Evolutionary conservation across 2,113 vertebrate species (phyloP).

Genomic region (Pomatostomus ruficeps): DNA sequence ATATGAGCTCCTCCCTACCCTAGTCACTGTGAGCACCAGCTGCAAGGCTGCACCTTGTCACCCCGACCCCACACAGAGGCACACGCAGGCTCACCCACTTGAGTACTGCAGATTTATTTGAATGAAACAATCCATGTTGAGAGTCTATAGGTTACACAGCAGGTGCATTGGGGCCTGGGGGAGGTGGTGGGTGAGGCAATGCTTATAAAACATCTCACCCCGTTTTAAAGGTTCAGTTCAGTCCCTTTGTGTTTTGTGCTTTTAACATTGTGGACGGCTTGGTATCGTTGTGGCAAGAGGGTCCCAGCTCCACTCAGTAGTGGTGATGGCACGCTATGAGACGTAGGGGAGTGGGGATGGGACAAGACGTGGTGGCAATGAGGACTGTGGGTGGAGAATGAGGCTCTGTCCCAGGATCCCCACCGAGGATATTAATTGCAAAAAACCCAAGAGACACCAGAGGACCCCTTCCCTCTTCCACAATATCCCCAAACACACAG

Average conservation of each 20-base stretch:
- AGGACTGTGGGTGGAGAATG: background rate
- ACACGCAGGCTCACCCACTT: slow-evolving; percentile 11
- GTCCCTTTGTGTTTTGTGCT: slow-evolving; percentile 63
- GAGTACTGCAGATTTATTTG: slow-evolving; percentile 69
- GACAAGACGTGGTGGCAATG: background rate
- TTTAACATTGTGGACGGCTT: background rate
- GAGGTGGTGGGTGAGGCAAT: background rate
- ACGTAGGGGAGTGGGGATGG: background rate
- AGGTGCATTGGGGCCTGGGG: background rate
- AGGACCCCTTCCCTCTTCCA: background rate
- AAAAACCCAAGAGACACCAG: background rate
- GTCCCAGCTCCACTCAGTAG: background rate
- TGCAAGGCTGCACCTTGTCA: background rate
- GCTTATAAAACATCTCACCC: slow-evolving; percentile 58
- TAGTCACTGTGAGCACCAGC: background rate
- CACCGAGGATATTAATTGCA: background rate
- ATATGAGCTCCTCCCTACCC: background rate
- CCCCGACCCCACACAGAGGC: background rate
- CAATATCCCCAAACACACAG: background rate
- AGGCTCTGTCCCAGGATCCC: background rate
- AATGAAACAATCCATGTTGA: slow-evolving; percentile 52
- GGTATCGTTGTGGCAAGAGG: background rate
- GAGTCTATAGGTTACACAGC: slow-evolving; percentile 13
- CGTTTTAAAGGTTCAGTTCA: slow-evolving; percentile 55
- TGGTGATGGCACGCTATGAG: background rate